Evolutionary conservation across 2,888 invertebrate species (phyloP).

Genomic region (Sepiola atlantica): DNA sequence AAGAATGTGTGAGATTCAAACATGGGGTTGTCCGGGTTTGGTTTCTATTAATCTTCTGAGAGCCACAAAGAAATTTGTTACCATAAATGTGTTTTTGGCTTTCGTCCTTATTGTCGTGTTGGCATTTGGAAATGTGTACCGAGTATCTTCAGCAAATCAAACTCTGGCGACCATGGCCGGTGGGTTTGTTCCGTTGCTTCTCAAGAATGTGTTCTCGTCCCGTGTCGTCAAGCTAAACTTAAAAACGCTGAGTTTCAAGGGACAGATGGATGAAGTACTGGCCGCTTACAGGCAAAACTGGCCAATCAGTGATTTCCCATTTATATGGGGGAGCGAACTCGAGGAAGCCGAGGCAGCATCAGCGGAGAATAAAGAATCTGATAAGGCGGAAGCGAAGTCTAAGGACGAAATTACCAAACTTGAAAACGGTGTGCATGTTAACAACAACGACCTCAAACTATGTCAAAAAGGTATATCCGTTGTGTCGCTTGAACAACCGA

Average conservation of each 20-base stretch:
- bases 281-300: slow-evolving; percentile 69
- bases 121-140: slow-evolving; percentile 69
- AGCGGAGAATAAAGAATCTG: not conserved
- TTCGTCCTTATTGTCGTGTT: slow-evolving; percentile 72
- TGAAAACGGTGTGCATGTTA: too few species aligned
- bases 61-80: slow-evolving; percentile 70
- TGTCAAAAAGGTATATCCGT: not conserved
- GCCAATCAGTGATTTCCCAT: slow-evolving; percentile 67
- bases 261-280: slow-evolving; percentile 70
- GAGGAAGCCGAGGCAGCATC: not conserved
- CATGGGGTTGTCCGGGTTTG: slow-evolving; percentile 72
- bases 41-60: slow-evolving; percentile 69
- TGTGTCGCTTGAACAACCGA: not conserved
- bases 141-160: slow-evolving; percentile 71
- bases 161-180: slow-evolving; percentile 70
- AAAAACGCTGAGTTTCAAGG: slow-evolving; percentile 71
- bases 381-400: not conserved
- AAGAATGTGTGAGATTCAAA: slow-evolving; percentile 67
- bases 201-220: slow-evolving; percentile 70
- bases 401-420: not conserved
- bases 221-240: slow-evolving; percentile 69
- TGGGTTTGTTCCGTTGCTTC: slow-evolving; percentile 70
- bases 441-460: not conserved
- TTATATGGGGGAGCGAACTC: not conserved
- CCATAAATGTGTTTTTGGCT: slow-evolving; percentile 70